These are phyloP conservation scores for Lacanobia oleracea DNA, from an alignment of 2,888 invertebrate species.

Conservation along the genomic window DNA sequence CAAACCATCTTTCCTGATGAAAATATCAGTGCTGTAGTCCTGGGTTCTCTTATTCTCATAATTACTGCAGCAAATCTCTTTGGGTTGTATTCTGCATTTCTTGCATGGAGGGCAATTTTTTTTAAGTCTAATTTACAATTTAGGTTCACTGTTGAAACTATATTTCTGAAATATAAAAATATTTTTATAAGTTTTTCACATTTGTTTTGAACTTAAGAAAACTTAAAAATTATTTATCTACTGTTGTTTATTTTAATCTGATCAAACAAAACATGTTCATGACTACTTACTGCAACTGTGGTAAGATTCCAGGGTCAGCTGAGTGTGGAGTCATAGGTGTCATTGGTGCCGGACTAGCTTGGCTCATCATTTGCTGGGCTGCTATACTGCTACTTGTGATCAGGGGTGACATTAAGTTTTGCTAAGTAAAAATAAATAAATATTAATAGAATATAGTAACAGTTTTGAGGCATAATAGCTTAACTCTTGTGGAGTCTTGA, in stretches of 20 bases:
- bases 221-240: neutral
- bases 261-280: neutral
- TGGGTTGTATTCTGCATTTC: conserved; percentile 99
- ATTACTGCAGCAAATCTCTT: conserved; percentile 99
- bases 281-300: conserved; percentile 96
- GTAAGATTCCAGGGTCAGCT: conserved; percentile 97
- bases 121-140: conserved; percentile 98
- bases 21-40: conserved; percentile 95
- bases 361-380: conserved; percentile 91
- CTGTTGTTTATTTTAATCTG: neutral
- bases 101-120: conserved; percentile 98
- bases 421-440: conserved; percentile 83
- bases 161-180: conserved; percentile 93
- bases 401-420: conserved; percentile 96
- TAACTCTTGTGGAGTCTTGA: neutral
- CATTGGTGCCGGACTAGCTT: conserved; percentile 94
- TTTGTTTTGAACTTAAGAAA: neutral
- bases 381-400: conserved; percentile 91
- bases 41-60: conserved; percentile 97
- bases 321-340: conserved; percentile 98
- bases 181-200: neutral
- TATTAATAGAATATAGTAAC: neutral
- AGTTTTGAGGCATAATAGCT: neutral
- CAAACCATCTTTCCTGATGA: conserved; percentile 96
- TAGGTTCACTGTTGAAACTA: conserved; percentile 99